Percentiles rank a stretch among this genome's conserved stretches.
phyloP scores from a whole-genome alignment of 2,113 vertebrate genomes.

The Rhabdomys dilectus region DNA sequence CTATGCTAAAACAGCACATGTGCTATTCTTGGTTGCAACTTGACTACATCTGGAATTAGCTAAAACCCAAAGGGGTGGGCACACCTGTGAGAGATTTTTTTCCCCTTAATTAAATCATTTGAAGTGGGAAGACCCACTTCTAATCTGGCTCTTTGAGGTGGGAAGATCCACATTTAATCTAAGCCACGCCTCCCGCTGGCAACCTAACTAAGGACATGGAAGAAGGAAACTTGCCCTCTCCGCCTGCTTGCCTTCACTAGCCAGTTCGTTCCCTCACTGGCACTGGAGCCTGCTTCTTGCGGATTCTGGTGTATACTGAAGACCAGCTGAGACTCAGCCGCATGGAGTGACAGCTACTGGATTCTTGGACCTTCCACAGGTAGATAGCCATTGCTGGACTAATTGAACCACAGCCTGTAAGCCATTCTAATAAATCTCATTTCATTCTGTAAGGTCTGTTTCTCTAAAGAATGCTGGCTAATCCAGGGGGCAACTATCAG shows the following conservation, averaged over 20 bases:
- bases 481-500: not conserved
- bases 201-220: not conserved
- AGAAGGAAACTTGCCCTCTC: not conserved
- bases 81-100: not conserved
- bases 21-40: not conserved
- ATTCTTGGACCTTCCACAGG: not conserved
- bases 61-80: not conserved
- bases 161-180: not conserved
- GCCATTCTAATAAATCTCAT: not conserved
- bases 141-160: not conserved
- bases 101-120: not conserved
- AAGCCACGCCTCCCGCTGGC: not conserved
- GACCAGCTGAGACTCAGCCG: not conserved
- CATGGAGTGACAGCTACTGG: not conserved
- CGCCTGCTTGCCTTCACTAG: not conserved
- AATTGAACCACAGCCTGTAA: not conserved
- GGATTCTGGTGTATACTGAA: not conserved
- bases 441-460: not conserved
- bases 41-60: not conserved
- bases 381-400: not conserved
- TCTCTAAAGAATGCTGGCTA: not conserved
- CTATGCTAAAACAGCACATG: constrained; percentile 14
- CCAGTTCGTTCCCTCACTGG: not conserved
- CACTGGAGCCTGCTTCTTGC: not conserved
- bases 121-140: not conserved